Evolutionary conservation across 2,797 vertebrate species (phyloP), one percentile per base, ranked within the genome.

Genomic region (Sebastes itinus): DNA sequence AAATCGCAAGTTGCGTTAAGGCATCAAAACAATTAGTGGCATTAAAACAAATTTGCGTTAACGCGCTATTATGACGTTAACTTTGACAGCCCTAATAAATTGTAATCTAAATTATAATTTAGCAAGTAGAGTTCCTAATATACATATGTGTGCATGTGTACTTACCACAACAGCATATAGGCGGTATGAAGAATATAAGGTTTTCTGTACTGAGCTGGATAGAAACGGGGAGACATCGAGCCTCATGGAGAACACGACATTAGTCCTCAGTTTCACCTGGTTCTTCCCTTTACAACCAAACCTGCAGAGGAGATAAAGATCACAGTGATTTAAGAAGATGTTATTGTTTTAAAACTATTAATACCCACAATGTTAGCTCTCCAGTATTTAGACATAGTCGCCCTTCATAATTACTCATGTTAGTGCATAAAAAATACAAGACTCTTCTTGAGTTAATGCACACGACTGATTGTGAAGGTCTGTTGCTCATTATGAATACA

Each of bases 91-190:
- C 42, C 16, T 49, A 49, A 28, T 18, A 25, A 23, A 42, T 22
- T 25, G 7, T 64, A 16, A 38, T 13, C 18, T 62, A 22, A 35
- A 7, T 9, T 38, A 0, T 64, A 6, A n/a, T 27, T 58, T 13
- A 69, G 30, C 2, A 42, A 30, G 6, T 25, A 12, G n/a, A 2
- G 27, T 9, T 27, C 2, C 23, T 25, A 54, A 18, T 28, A 16
- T 46, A 18, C 42, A 0, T 61, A 4, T 71, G 3, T 20, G 11
- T 58, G 18, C 33, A 7, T 59, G 10, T 54, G 85, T 2, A 83
- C 97, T 96, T 83, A 98, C 97, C 96, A 97, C 96, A 2, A 97
- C 96, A 11, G 96, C 96, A 62, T 96, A 96, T 7, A 98, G 92
- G 46, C 87, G 94, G 87, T 97, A 98, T 64, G 92, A 94, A 1